Evolutionary conservation across 1,140 invertebrate species (phyloP).

Genomic region (Macrosteles quadrilineatus): DNA sequence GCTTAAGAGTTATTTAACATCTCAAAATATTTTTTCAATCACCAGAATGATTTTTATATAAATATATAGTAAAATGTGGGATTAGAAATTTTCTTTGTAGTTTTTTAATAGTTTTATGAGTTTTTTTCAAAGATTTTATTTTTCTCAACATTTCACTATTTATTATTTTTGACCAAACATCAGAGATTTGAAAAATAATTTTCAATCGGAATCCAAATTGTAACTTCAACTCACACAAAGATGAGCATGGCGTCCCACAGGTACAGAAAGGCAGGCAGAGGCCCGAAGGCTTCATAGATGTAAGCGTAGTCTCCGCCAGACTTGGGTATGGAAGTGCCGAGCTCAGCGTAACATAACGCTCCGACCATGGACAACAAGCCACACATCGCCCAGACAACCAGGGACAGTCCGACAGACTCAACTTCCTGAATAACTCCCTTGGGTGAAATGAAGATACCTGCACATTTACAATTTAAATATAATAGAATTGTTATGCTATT

Average conservation of each 20-base stretch:
- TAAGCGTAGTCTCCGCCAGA: conserved; percentile 95
- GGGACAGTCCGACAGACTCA: conserved; percentile 81
- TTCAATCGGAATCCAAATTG: too few species aligned
- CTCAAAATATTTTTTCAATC: too few species aligned
- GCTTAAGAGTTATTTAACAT: too few species aligned
- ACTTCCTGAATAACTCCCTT: conserved; percentile 89
- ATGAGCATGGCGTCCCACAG: conserved; percentile 86
- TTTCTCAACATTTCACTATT: too few species aligned
- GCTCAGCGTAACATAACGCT: conserved; percentile 92
- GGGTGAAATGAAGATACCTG: conserved; percentile 91
- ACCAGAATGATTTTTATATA: too few species aligned
- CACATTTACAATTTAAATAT: conserved; percentile 38
- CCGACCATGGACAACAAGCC: conserved; percentile 87
- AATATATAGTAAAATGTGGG: too few species aligned
- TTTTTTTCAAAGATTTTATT: too few species aligned
- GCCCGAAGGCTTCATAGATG: conserved; percentile 88
- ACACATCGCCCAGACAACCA: conserved; percentile 88
- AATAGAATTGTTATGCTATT: too few species aligned
- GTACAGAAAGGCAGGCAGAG: conserved; percentile 90
- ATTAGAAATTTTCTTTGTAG: too few species aligned
- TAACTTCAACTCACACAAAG: conserved; percentile 65
- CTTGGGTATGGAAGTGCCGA: conserved; percentile 79
- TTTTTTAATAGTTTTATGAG: too few species aligned
- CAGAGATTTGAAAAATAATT: too few species aligned
- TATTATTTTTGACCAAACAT: too few species aligned